These are phyloP conservation scores for Oceanodroma tethys DNA, from an alignment of 2,113 vertebrate species.

Conservation along the genomic window DNA sequence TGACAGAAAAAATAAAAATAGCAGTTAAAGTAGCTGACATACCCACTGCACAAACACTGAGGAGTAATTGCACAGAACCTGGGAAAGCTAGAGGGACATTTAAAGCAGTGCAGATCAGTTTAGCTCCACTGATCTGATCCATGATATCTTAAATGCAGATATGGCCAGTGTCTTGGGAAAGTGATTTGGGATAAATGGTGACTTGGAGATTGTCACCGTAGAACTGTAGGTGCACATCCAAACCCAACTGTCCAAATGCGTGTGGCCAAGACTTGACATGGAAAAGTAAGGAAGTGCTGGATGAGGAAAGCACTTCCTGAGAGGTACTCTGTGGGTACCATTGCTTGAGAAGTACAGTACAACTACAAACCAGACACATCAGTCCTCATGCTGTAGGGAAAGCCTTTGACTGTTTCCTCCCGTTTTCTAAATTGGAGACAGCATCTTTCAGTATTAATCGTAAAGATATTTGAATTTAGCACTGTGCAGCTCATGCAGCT, in stretches of 20 bases:
- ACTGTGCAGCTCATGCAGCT: not conserved
- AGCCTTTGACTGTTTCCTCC: not conserved
- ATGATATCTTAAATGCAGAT: not conserved
- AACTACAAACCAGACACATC: constrained; percentile 8
- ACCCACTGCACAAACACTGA: not conserved
- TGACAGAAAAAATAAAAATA: not conserved
- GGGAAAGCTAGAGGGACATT: not conserved
- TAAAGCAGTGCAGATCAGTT: not conserved
- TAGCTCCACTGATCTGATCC: not conserved
- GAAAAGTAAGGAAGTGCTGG: constrained; percentile 42
- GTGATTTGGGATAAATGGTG: not conserved
- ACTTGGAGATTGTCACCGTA: constrained; percentile 37
- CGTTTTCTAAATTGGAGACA: not conserved
- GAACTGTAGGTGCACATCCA: constrained; percentile 31
- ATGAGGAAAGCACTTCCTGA: constrained; percentile 51
- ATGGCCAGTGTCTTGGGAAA: not conserved
- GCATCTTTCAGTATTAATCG: not conserved
- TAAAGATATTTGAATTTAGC: not conserved
- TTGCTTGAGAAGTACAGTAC: constrained; percentile 24
- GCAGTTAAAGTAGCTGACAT: not conserved
- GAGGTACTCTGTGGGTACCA: constrained; percentile 39
- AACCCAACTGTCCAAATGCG: constrained; percentile 32
- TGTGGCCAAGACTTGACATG: constrained; percentile 33
- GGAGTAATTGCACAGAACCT: not conserved
- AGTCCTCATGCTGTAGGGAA: not conserved